phyloP scores from a whole-genome alignment of 2,888 invertebrate species.

The Erynnis tages region DNA sequence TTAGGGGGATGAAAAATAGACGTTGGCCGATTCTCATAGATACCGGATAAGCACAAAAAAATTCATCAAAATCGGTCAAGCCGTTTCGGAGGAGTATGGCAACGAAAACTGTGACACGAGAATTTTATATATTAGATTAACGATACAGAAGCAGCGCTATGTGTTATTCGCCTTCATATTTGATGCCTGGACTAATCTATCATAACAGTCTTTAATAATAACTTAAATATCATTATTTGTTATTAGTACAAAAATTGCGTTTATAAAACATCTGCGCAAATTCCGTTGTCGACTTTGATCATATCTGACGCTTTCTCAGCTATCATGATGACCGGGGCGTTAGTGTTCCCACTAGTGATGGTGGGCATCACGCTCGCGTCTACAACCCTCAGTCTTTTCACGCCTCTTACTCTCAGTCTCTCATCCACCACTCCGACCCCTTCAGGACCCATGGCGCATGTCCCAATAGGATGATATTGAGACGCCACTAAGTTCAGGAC shows the following conservation, averaged over 20 bases:
- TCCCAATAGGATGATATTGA: constrained; percentile 50
- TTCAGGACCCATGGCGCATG: constrained; percentile 54
- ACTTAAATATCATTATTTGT: not conserved
- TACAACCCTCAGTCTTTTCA: constrained; percentile 79
- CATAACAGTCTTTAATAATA: too few species aligned
- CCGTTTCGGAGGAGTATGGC: too few species aligned
- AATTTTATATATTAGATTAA: too few species aligned
- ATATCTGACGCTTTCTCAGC: constrained; percentile 83
- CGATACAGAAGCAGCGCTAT: too few species aligned
- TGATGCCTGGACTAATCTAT: too few species aligned
- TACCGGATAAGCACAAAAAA: too few species aligned
- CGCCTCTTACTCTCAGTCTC: constrained; percentile 69
- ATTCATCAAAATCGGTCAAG: too few species aligned
- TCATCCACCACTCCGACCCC: constrained; percentile 55
- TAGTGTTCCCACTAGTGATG: constrained; percentile 81
- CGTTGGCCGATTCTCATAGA: too few species aligned
- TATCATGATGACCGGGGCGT: constrained; percentile 83
- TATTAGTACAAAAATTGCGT: not conserved
- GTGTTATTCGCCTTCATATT: too few species aligned
- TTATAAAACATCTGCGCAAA: not conserved
- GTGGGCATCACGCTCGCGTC: constrained; percentile 84
- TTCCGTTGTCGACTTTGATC: constrained; percentile 62
- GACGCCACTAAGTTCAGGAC: constrained; percentile 45
- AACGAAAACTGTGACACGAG: too few species aligned
- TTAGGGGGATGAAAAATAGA: too few species aligned